These are phyloP conservation scores for Chesias legatella DNA, from an alignment of 2,888 invertebrate species.

Conservation along the genomic window DNA sequence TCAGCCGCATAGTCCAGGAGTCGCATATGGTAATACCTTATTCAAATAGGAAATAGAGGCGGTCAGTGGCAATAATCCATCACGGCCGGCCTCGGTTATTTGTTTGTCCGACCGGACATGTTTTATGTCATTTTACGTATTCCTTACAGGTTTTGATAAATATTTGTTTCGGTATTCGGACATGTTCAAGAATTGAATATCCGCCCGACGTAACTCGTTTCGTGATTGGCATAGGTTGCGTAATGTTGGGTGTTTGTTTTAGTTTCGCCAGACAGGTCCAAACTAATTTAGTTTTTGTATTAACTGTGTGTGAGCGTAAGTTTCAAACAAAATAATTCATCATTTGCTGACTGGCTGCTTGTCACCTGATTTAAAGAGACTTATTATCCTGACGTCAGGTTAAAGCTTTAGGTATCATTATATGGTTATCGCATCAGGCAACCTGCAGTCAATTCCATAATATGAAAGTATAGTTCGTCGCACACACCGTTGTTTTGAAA, in stretches of 20 bases:
- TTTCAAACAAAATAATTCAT: too few relatives aligned
- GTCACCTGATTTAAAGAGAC: too few relatives aligned
- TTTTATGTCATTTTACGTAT: slow-evolving; percentile 78
- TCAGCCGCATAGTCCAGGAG: slow-evolving; percentile 53
- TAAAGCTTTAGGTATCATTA: too few relatives aligned
- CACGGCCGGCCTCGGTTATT: slow-evolving; percentile 57
- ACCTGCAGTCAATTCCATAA: too few relatives aligned
- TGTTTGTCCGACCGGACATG: slow-evolving; percentile 64
- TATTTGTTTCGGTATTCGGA: slow-evolving; percentile 76
- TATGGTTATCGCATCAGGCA: too few relatives aligned
- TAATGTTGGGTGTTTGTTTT: slow-evolving; percentile 33
- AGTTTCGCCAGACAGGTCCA: slow-evolving; percentile 27
- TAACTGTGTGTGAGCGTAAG: not conserved
- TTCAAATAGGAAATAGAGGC: slow-evolving; percentile 79
- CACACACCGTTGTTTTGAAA: too few relatives aligned
- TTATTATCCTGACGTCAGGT: too few relatives aligned
- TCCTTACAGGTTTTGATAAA: slow-evolving; percentile 80
- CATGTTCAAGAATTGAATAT: slow-evolving; percentile 76
- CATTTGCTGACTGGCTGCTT: too few relatives aligned
- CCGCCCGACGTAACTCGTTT: slow-evolving; percentile 57
- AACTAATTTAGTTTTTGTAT: too few relatives aligned
- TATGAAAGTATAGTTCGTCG: too few relatives aligned
- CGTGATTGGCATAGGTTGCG: slow-evolving; percentile 63
- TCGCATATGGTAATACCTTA: slow-evolving; percentile 80
- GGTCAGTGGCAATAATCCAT: slow-evolving; percentile 80